phyloP scores from a whole-genome alignment of 1,140 invertebrate species.

The Bombus turneri region DNA sequence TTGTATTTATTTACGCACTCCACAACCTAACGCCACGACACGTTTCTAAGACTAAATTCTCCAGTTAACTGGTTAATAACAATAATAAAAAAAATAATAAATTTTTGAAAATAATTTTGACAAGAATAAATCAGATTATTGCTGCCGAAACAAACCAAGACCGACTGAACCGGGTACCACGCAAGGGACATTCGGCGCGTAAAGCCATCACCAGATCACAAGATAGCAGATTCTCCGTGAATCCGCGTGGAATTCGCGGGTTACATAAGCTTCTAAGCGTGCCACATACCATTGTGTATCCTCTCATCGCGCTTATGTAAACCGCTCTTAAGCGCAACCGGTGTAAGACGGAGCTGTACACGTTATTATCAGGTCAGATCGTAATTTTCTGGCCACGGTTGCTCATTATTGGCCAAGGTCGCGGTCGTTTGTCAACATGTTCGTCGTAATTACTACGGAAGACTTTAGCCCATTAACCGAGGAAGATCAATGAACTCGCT shows the following conservation, averaged over 20 bases:
- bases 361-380: neutral
- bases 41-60: no score
- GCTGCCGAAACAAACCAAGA: neutral
- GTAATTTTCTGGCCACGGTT: neutral
- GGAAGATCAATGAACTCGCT: neutral
- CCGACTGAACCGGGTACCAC: neutral
- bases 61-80: no score
- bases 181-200: neutral
- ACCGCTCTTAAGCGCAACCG: neutral
- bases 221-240: neutral
- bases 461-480: neutral
- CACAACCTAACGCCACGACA: no score
- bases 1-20: no score
- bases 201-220: conserved; percentile 2
- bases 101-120: no score
- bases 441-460: neutral
- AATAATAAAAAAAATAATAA: no score
- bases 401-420: neutral
- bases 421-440: neutral
- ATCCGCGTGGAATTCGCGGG: conserved; percentile 3
- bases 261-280: conserved; percentile 1
- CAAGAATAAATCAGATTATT: no score
- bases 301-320: conserved; percentile 14
- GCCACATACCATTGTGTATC: neutral
- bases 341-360: neutral